Percentiles rank a stretch among this genome's conserved stretches.
Conservation (phyloP, 2,797 vertebrate genomes). For the Lepilemur ruficaudatus region DNA sequence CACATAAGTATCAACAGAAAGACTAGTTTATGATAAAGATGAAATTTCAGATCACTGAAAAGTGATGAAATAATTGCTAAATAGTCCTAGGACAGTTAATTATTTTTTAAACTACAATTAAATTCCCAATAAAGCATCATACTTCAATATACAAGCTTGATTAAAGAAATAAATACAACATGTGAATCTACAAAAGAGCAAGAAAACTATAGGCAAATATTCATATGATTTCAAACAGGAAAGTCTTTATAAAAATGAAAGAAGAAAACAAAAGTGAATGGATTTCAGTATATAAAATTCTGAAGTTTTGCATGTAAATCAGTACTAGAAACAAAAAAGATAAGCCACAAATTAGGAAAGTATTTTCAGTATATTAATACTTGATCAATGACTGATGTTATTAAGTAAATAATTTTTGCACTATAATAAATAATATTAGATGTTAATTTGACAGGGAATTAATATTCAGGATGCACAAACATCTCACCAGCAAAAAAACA, state of each 20-base stretch:
- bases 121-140: background rate
- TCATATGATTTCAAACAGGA: background rate
- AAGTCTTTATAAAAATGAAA: background rate
- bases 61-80: background rate
- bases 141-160: background rate
- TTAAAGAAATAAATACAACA: background rate
- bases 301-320: background rate
- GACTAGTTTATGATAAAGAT: background rate
- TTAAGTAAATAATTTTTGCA: background rate
- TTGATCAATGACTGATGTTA: background rate
- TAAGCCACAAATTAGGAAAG: background rate
- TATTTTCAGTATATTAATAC: background rate
- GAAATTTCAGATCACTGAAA: background rate
- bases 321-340: background rate
- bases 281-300: background rate
- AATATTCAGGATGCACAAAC: too few relatives aligned
- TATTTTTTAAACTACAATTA: background rate
- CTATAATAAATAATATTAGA: background rate
- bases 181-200: background rate
- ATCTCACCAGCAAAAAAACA: too few relatives aligned
- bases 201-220: background rate
- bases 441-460: too few relatives aligned
- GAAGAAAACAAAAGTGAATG: background rate
- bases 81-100: background rate
- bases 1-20: background rate